phyloP scores from a whole-genome alignment of 2,797 vertebrate genomes.

The Pangasius djambal region DNA sequence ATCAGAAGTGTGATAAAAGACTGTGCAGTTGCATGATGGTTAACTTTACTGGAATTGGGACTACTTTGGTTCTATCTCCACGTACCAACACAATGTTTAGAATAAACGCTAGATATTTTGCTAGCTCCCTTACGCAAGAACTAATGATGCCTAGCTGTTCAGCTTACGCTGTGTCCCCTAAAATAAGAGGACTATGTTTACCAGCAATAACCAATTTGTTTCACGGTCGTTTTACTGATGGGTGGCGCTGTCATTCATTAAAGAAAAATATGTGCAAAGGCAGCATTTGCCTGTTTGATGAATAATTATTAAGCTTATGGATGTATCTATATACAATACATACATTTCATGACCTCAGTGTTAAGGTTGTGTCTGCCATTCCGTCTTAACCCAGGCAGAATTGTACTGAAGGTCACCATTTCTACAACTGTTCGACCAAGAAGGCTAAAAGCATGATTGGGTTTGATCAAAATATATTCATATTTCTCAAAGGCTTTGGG shows the following conservation, averaged over 20 bases:
- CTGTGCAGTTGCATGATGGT: not conserved
- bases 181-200: not conserved
- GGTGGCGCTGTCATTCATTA: not conserved
- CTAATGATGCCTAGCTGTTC: not conserved
- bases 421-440: not conserved
- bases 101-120: not conserved
- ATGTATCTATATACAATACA: not conserved
- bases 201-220: not conserved
- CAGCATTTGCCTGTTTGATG: not conserved
- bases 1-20: not conserved
- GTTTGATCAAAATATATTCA: conserved; percentile 50
- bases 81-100: not conserved
- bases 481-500: conserved; percentile 61
- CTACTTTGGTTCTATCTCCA: not conserved
- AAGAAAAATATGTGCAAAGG: not conserved
- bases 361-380: not conserved
- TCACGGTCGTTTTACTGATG: not conserved
- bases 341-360: not conserved
- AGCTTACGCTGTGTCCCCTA: not conserved
- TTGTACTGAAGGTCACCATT: conserved; percentile 10
- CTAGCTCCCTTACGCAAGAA: not conserved
- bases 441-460: conserved; percentile 43
- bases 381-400: not conserved
- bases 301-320: not conserved
- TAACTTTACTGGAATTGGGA: not conserved